A percentile compares a stretch with the other conserved stretches of the same genome.
phyloP scores from a whole-genome alignment of 2,888 invertebrate species.

The Ganaspis brasiliensis region DNA sequence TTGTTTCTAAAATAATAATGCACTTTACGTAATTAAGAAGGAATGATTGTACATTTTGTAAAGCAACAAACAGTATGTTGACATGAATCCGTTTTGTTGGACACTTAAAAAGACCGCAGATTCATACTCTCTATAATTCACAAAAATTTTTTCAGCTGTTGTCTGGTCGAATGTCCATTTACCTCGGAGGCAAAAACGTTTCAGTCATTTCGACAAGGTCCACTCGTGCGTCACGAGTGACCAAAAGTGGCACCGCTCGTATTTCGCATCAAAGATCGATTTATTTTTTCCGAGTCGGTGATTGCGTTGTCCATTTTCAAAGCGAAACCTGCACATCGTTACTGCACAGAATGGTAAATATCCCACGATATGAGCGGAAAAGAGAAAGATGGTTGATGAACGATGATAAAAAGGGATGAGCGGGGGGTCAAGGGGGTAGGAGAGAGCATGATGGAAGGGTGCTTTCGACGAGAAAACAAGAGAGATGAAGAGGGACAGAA shows the following conservation, averaged over 20 bases:
- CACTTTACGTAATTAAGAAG: too few relatives aligned
- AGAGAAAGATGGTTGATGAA: conserved; percentile 40
- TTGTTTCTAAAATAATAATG: too few relatives aligned
- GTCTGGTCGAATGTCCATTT: conserved; percentile 20
- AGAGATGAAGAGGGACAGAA: conserved; percentile 59
- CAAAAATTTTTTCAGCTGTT: conserved; percentile 26
- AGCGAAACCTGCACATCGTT: conserved; percentile 67
- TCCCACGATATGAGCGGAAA: conserved; percentile 48
- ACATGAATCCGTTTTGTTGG: conserved; percentile 3
- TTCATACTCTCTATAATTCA: conserved; percentile 22
- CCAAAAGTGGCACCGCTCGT: conserved; percentile 58
- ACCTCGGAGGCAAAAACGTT: conserved; percentile 32
- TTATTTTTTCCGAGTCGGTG: conserved; percentile 55
- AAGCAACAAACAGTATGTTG: background rate
- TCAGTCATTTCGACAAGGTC: conserved; percentile 35
- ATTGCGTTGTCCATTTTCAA: conserved; percentile 57
- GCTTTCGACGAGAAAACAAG: conserved; percentile 49
- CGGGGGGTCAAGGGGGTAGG: conserved; percentile 39
- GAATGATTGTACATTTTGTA: too few relatives aligned
- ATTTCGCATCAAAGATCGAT: conserved; percentile 55
- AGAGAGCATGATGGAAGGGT: conserved; percentile 38
- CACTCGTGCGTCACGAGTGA: conserved; percentile 55
- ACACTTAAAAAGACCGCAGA: conserved; percentile 5
- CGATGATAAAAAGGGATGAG: conserved; percentile 48
- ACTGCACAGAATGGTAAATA: conserved; percentile 74